Percentiles rank a stretch among this genome's conserved stretches.
Conservation (phyloP, 2,113 vertebrate species). For the Eurypyga helias region DNA sequence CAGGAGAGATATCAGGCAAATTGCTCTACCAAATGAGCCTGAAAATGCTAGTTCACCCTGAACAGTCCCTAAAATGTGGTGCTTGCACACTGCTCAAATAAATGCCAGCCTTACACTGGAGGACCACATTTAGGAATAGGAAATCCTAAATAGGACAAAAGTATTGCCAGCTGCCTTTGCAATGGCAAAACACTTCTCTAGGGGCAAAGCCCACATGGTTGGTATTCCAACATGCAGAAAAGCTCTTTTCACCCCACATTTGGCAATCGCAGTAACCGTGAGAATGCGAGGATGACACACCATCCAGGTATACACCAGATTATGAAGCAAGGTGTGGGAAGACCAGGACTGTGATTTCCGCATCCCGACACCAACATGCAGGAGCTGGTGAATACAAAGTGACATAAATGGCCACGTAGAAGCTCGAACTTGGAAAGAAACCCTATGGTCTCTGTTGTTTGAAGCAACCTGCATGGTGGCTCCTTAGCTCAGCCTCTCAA, state of each 20-base stretch:
- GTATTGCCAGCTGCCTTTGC: not conserved
- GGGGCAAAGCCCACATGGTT: not conserved
- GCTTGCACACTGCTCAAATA: not conserved
- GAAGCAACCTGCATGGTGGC: not conserved
- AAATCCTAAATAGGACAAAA: not conserved
- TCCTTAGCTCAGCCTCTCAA: not conserved
- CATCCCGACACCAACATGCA: fast-evolving
- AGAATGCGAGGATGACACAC: not conserved
- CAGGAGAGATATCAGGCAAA: not conserved
- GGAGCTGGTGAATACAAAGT: not conserved
- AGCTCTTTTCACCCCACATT: not conserved
- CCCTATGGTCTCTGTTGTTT: not conserved
- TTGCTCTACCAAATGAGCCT: not conserved
- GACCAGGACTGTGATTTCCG: not conserved
- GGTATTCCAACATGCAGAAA: not conserved
- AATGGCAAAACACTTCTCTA: not conserved
- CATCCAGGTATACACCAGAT: not conserved
- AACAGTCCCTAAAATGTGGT: not conserved
- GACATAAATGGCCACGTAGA: not conserved
- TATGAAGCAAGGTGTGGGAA: not conserved
- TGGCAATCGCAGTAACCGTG: fast-evolving
- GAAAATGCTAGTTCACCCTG: not conserved
- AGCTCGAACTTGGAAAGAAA: not conserved
- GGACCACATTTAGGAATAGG: not conserved
- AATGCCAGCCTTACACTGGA: not conserved